Evolutionary conservation across 2,797 vertebrate genomes (phyloP), one percentile per base, ranked within the genome.

Genomic region (Strix occidentalis): DNA sequence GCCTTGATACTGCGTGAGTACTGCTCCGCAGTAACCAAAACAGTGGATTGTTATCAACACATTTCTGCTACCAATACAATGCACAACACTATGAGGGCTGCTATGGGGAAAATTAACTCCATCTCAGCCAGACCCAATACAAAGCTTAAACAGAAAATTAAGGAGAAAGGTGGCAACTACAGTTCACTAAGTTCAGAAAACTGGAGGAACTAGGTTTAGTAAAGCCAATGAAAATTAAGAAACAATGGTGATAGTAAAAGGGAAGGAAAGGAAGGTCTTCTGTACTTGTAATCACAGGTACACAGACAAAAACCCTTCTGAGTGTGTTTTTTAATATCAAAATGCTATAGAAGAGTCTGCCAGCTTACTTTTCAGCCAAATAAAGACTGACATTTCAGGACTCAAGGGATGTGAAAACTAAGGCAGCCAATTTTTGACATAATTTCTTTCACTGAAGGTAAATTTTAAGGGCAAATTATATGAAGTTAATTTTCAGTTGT

Each of bases 221-320:
- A 28, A 66, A 61, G 10, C 10, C 39, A 75, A 4, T 39, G 13
- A 33, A 93, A 80, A 3, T 24, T 17, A 53, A 56, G 58, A 68
- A 57, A 9, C 3, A 48, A 18, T 37, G 16, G 5, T 58, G 29
- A 35, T 39, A 5, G 16, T 57, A 61, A 57, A 70, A 57, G 4
- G 43, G 21, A 39, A 61, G 16, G 15, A 63, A 64, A 25, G 11
- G 26, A 65, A 93, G 29, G 8, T 56, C 6, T n/a, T 45, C 3
- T 43, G 4, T 64, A 5, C 7, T 24, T 77, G 15, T 71, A 74
- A 63, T 35, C 5, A 11, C 13, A 80, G 5, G 4, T 31, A 56
- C 4, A 13, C 1, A 54, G 37, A 6, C 1, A 75, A 53, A 78
- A 89, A 1, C 1, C 3, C 16, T 53, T 41, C 3, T 16, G 72